A percentile compares a stretch with the other conserved stretches of the same genome.
Conservation (phyloP, 2,797 vertebrate genomes). For the Myotis myotis region DNA sequence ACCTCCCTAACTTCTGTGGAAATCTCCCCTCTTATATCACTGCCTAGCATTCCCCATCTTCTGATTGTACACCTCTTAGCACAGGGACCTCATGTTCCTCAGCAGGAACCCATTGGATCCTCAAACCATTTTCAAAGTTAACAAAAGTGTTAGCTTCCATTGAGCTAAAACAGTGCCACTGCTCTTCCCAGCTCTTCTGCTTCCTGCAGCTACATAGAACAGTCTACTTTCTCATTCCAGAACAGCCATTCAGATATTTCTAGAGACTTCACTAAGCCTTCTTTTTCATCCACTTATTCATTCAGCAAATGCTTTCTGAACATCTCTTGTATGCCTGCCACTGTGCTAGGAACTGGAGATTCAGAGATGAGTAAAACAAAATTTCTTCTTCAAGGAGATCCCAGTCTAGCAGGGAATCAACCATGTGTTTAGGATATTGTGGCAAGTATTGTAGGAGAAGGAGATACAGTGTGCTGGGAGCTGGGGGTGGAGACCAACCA, state of each 20-base stretch:
- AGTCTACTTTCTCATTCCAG: background rate
- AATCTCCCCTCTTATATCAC: background rate
- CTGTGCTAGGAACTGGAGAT: background rate
- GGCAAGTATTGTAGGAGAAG: background rate
- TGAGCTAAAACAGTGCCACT: conserved; percentile 28
- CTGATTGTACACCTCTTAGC: background rate
- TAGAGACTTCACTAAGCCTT: background rate
- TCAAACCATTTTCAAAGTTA: background rate
- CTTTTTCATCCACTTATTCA: conserved; percentile 3
- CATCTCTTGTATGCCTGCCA: background rate
- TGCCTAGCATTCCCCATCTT: background rate
- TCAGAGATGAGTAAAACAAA: background rate
- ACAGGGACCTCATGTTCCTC: background rate
- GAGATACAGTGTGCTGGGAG: background rate
- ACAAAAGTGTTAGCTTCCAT: background rate
- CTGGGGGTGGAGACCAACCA: background rate
- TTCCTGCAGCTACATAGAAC: background rate
- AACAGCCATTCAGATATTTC: conserved; percentile 1
- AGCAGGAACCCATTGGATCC: background rate
- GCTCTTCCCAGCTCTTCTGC: background rate
- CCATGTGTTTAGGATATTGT: background rate
- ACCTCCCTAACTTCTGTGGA: background rate
- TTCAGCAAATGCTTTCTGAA: conserved; percentile 13
- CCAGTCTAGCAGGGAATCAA: background rate
- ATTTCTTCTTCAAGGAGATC: background rate